phyloP scores from a whole-genome alignment of 92 coral and sea anemone species.

The Blastomussa wellsi region DNA sequence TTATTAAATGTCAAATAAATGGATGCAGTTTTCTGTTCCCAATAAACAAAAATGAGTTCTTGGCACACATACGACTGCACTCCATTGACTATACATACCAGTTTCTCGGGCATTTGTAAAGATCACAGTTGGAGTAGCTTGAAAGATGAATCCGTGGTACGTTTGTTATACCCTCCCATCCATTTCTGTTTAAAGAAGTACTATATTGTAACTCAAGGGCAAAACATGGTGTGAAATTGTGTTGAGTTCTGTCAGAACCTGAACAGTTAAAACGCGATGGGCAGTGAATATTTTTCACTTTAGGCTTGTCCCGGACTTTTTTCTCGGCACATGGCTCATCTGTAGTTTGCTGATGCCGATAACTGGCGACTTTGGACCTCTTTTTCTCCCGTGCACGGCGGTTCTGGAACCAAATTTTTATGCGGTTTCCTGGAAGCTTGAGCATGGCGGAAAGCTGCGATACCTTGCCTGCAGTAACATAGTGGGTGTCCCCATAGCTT shows the following conservation, averaged over 20 bases:
- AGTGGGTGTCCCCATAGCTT: conserved; percentile 43
- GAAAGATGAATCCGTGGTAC: neutral
- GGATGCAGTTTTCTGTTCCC: neutral
- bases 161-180: neutral
- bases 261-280: neutral
- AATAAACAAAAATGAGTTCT: neutral
- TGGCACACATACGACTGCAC: neutral
- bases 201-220: neutral
- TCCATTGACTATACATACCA: neutral
- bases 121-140: neutral
- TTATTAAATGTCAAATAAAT: neutral
- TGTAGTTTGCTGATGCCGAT: neutral
- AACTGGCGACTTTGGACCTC: neutral
- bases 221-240: neutral
- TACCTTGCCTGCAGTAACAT: conserved; percentile 45
- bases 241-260: neutral
- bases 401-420: conserved; percentile 70
- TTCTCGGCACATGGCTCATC: neutral
- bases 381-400: conserved; percentile 67
- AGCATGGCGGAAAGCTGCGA: conserved; percentile 33
- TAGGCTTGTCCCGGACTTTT: neutral
- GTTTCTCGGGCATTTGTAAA: neutral
- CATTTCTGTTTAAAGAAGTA: neutral
- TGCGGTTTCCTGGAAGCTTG: conserved; percentile 48
- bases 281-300: neutral